These are phyloP conservation scores for Aproaerema taeniolella DNA, from an alignment of 2,888 invertebrate species.

Conservation along the genomic window DNA sequence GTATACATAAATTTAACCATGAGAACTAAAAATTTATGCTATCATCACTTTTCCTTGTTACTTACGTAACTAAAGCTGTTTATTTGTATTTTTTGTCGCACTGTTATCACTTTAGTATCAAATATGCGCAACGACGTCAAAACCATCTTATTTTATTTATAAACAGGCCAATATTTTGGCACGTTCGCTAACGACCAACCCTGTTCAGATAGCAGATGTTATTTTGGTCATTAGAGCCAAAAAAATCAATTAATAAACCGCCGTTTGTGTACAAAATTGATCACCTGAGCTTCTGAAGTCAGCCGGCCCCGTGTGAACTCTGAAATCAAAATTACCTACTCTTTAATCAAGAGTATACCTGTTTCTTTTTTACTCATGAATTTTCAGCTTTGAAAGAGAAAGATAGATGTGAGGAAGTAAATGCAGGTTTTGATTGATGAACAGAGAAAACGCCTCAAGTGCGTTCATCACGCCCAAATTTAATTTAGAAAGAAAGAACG, in stretches of 20 bases:
- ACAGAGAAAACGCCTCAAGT: slow-evolving; percentile 75
- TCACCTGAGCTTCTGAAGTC: slow-evolving; percentile 68
- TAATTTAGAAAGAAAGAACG: slow-evolving; percentile 62
- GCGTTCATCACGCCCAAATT: slow-evolving; percentile 72
- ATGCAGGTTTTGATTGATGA: slow-evolving; percentile 69
- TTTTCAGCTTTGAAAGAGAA: slow-evolving; percentile 20
- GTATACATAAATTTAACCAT: too few species aligned
- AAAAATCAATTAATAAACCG: slow-evolving; percentile 68
- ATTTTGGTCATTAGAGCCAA: slow-evolving; percentile 65
- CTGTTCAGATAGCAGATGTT: slow-evolving; percentile 67
- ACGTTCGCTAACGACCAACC: slow-evolving; percentile 61
- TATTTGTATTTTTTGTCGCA: too few species aligned
- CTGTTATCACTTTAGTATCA: too few species aligned
- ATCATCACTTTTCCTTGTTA: too few species aligned
- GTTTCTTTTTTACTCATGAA: slow-evolving; percentile 35
- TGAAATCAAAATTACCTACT: slow-evolving; percentile 56
- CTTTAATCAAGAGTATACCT: slow-evolving; percentile 46
- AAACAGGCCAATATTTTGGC: too few species aligned
- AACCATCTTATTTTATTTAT: too few species aligned
- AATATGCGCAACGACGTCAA: too few species aligned
- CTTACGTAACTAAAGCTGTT: too few species aligned
- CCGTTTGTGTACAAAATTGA: slow-evolving; percentile 74
- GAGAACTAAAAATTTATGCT: too few species aligned
- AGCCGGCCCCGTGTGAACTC: slow-evolving; percentile 64
- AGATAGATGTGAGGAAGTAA: slow-evolving; percentile 57